These are phyloP conservation scores for Corella eumyota DNA, from an alignment of 23 tunicate genomes.

Conservation along the genomic window DNA sequence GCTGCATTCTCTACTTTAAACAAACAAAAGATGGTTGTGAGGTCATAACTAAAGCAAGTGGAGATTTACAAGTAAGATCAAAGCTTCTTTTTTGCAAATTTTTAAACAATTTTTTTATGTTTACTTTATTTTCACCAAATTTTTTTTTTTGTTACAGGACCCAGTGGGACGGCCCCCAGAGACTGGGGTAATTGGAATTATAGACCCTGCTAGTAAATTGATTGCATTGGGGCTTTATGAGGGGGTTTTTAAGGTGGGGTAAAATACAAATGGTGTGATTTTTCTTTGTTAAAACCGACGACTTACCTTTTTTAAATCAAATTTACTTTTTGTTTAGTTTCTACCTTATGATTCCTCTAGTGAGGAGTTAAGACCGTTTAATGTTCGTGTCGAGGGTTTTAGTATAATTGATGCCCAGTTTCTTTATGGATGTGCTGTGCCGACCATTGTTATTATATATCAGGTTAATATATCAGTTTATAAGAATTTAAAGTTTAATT, in stretches of 20 bases:
- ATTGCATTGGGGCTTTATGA: constrained; percentile 88
- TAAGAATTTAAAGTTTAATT: not conserved
- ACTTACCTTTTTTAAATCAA: not conserved
- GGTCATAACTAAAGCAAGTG: constrained; percentile 87
- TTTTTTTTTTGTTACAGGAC: too few relatives aligned
- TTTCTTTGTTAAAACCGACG: too few relatives aligned
- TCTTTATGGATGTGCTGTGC: constrained; percentile 56
- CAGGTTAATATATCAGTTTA: constrained; percentile 12
- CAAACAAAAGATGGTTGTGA: constrained; percentile 46
- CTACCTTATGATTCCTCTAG: constrained; percentile 72
- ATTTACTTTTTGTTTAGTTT: constrained; percentile 20
- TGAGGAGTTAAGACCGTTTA: constrained; percentile 79
- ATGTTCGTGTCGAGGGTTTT: constrained; percentile 72
- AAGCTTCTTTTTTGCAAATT: not conserved
- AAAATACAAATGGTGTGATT: too few relatives aligned
- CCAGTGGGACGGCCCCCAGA: constrained; percentile 88
- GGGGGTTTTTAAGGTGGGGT: constrained; percentile 84
- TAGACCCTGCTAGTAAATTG: constrained; percentile 68
- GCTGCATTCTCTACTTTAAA: constrained; percentile 67
- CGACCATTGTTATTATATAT: constrained; percentile 73
- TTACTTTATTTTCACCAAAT: not conserved
- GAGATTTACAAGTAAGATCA: constrained; percentile 62
- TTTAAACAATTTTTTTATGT: not conserved
- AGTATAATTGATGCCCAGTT: constrained; percentile 82
- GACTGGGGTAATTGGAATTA: constrained; percentile 84